Evolutionary conservation across 1,140 invertebrate species (phyloP), one percentile per base, ranked within the genome.

Genomic region (Caenorhabditis remanei): DNA sequence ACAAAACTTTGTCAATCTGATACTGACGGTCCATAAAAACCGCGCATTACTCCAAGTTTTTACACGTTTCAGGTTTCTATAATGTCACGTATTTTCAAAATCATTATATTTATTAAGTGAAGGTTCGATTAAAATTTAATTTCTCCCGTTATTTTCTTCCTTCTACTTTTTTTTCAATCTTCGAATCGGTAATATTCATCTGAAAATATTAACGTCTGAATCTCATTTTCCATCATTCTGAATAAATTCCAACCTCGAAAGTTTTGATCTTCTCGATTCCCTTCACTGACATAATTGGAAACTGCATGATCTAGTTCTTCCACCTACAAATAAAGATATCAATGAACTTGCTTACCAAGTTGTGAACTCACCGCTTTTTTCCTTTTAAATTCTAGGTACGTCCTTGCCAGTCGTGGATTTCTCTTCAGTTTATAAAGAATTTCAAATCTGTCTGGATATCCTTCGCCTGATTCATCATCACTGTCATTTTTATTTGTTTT

Each of bases 311-410:
- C 41, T n/a, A 79, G 6, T 13, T 50, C 71, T 79, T 79, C n/a
- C 6, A 5, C 11, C 71, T 79, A 40, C 24, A 79, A 32, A 19
- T 6, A 58, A 58, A 5, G 4, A 58, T 58, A 19, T n/a, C 16
- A 53, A 19, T 19, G 32, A 1, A 32, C 32, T 32, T 1, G 32
- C 1, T 32, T 32, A 32, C 32, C 32, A 32, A 32, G 32, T 9
- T 24, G 9, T 32, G 32, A 63, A 11, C 24, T 63, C 13, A 79
- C 71, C 16, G 53, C 11, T 50, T 46, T 50, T 13, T 24, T 48
- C 21, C n/a, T 79, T 50, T 46, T 50, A 13, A 53, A 79, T 50
- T 48, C n/a, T 24, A 79, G 13, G 24, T 79, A 79, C n/a, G 24
- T 24, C 4, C 21, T 14, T n/a, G 21, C 46, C 7, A 79, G 24